Conservation (phyloP, 1,140 invertebrate genomes). For the Lepidotrigona ventralis region DNA sequence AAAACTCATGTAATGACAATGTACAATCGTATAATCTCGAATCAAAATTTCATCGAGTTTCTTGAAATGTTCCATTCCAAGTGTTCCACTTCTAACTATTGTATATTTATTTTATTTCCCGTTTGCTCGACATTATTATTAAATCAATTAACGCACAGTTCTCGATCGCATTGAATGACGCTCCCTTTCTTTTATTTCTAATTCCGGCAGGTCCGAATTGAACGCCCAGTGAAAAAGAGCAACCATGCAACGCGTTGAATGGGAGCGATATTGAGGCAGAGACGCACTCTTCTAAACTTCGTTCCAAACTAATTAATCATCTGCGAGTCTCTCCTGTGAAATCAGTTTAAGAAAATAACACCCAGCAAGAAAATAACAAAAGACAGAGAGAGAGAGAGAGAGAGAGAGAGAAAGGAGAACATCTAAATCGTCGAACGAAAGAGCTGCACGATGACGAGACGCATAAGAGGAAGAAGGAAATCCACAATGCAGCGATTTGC, state of each 20-base stretch:
- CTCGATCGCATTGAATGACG: not conserved
- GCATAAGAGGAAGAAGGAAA: not conserved
- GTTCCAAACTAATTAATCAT: constrained; percentile 61
- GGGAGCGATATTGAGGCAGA: constrained; percentile 73
- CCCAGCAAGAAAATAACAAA: not conserved
- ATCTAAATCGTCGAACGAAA: not conserved
- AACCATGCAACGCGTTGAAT: constrained; percentile 62
- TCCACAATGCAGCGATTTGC: constrained; percentile 23
- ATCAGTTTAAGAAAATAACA: not conserved
- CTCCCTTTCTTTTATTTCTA: not conserved
- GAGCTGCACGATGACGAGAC: not conserved
- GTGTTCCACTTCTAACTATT: too few species aligned
- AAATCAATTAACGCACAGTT: not conserved
- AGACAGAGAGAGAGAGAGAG: not conserved
- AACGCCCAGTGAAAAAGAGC: constrained; percentile 76
- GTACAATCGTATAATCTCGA: too few species aligned
- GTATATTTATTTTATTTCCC: not conserved
- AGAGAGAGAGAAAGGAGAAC: not conserved
- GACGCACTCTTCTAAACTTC: constrained; percentile 62
- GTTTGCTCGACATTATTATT: not conserved
- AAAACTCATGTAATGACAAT: too few species aligned
- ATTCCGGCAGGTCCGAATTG: constrained; percentile 73
- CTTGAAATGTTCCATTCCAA: too few species aligned
- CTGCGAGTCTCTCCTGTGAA: constrained; percentile 3
- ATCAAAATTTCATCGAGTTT: too few species aligned